Evolutionary conservation across 2,888 invertebrate genomes (phyloP).

Genomic region (Teleogryllus oceanicus): DNA sequence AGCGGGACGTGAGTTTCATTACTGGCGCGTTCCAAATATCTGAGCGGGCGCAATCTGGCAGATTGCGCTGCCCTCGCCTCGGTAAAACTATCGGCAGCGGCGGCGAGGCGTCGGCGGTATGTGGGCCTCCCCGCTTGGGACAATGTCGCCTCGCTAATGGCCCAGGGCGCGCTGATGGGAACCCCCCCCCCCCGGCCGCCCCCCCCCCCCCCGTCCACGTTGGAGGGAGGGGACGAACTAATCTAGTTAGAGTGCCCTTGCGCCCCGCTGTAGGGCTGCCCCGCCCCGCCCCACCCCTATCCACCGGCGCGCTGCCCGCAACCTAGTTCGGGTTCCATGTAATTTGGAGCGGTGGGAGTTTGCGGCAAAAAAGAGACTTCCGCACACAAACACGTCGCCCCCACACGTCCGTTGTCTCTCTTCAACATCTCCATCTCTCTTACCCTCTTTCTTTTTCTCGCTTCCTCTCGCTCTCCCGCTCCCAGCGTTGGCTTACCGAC

Average conservation of each 20-base stretch:
- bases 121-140: not conserved
- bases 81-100: not conserved
- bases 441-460: too few species aligned
- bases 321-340: slow-evolving; percentile 1
- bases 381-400: not conserved
- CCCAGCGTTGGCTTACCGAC: not conserved
- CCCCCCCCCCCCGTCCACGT: not conserved
- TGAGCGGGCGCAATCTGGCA: not conserved
- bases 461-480: not conserved
- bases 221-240: not conserved
- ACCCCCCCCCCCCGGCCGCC: not conserved
- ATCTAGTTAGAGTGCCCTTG: slow-evolving; percentile 9
- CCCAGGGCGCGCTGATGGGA: not conserved
- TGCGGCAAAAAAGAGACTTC: not conserved
- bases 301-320: not conserved
- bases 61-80: not conserved
- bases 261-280: not conserved
- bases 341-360: not conserved
- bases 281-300: not conserved
- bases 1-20: not conserved
- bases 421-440: not conserved
- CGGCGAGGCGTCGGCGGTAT: not conserved
- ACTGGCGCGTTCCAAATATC: not conserved
- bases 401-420: not conserved
- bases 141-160: slow-evolving; percentile 1